Evolutionary conservation across 2,888 invertebrate species (phyloP), one percentile per base, ranked within the genome.

Genomic region (Tetragonula carbonaria): DNA sequence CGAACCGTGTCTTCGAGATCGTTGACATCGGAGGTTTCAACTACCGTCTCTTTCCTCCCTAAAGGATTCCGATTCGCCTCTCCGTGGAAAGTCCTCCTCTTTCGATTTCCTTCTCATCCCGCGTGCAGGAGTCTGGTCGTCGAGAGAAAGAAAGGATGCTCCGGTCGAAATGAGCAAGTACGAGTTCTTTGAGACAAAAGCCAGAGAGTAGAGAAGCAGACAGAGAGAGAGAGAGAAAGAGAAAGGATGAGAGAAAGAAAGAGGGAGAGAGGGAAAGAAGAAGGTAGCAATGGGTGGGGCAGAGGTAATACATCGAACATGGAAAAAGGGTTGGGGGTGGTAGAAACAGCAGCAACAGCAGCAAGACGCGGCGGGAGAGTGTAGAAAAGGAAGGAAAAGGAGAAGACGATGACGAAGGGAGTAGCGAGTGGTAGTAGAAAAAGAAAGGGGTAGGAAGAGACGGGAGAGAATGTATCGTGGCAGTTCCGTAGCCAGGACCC

Each of bases 161-260:
- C 86, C 84, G 90, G 87, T 86, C 90, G 85, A 94, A 93, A 94
- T 93, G 94, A 93, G 92, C 94, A 92, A 93, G 92, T 86, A 92
- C 88, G 90, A 90, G 86, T 92, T 92, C 92, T 93, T 93, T 94
- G 93, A 94, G 92, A 94, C 93, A 92, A 92, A 92, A 92, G 93
- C 90, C 88, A 59, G 14, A 59, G 57, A 86, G 82, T 65, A 90
- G 90, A 90, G 91, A 73, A 78, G 70, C 74, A 8, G 16, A 57
- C 72, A 62, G 66, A 57, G 28, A 28, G 75, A 85, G 68, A 71
- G 74, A 80, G 67, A 82, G 73, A 84, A 73, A 75, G 72, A 80
- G 77, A 80, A 79, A 38, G 38, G 33, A 33, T 33, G 76, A 75
- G 72, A 79, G 77, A 78, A 79, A 57, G 13, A n/a, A 13, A 86